Conservation (phyloP, 2,888 invertebrate species). For the Uloborus plumipes region DNA sequence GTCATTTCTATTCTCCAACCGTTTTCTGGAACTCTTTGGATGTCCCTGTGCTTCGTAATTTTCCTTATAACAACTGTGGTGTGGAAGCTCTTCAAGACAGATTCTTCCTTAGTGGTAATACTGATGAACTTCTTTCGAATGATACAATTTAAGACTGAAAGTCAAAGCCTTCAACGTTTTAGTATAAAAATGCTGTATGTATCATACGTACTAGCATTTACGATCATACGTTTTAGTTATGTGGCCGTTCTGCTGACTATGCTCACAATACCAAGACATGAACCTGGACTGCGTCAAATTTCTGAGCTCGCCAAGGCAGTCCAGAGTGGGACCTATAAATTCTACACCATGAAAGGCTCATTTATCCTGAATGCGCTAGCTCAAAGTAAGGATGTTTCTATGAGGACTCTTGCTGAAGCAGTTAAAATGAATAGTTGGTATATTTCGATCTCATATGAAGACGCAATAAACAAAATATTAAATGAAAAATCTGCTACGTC, state of each 20-base stretch:
- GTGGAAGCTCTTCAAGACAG: too few relatives aligned
- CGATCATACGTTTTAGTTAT: conserved; percentile 5
- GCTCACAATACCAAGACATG: conserved; percentile 6
- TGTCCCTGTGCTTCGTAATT: not conserved
- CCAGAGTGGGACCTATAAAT: not conserved
- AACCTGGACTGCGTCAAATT: conserved; percentile 10
- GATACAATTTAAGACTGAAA: too few relatives aligned
- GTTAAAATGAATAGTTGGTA: too few relatives aligned
- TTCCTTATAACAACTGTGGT: too few relatives aligned
- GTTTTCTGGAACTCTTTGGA: not conserved
- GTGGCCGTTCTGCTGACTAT: conserved; percentile 15
- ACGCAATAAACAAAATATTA: too few relatives aligned
- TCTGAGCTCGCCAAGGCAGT: conserved; percentile 17
- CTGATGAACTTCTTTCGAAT: too few relatives aligned
- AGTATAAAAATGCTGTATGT: too few relatives aligned
- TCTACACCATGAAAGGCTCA: conserved; percentile 1
- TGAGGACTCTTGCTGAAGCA: conserved; percentile 6
- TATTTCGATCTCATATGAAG: too few relatives aligned
- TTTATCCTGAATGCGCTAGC: not conserved
- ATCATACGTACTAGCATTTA: too few relatives aligned
- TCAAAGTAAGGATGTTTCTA: conserved; percentile 5
- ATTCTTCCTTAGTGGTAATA: too few relatives aligned
- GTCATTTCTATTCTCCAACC: conserved; percentile 7
- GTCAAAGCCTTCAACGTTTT: too few relatives aligned
- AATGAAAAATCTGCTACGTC: too few relatives aligned